Percentiles rank a stretch among this genome's conserved stretches.
Evolutionary conservation across 2,113 vertebrate species (phyloP).

Genomic region (Osmerus eperlanus): DNA sequence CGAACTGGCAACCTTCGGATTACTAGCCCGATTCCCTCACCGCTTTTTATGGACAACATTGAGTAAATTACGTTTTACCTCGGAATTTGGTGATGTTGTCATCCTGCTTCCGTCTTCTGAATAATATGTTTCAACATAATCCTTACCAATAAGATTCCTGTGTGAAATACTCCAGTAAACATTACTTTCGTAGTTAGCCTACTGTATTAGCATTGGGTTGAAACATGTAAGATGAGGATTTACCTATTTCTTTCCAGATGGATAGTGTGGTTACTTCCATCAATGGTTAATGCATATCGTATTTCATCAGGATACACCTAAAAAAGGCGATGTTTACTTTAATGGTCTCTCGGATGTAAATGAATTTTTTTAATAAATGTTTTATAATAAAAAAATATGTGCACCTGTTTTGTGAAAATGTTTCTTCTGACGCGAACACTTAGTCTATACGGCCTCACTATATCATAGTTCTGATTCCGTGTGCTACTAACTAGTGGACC

Average conservation of each 20-base stretch:
- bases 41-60: not conserved
- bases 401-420: slow-evolving; percentile 56
- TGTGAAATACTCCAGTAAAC: not conserved
- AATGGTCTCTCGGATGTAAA: not conserved
- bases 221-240: not conserved
- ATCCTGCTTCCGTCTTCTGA: slow-evolving; percentile 69
- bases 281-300: slow-evolving; percentile 61
- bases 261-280: slow-evolving; percentile 66
- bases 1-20: too few relatives aligned
- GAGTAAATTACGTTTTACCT: slow-evolving; percentile 60
- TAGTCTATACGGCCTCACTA: slow-evolving; percentile 67
- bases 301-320: slow-evolving; percentile 66
- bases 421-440: slow-evolving; percentile 56
- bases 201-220: too few relatives aligned
- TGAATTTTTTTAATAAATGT: not conserved
- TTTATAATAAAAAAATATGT: not conserved
- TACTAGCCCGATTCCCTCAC: too few relatives aligned
- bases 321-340: not conserved
- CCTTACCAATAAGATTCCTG: slow-evolving; percentile 76
- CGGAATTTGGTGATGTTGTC: slow-evolving; percentile 42
- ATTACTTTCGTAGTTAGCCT: not conserved
- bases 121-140: slow-evolving; percentile 78
- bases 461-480: slow-evolving; percentile 60
- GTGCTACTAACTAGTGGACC: slow-evolving; percentile 35
- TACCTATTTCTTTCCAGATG: slow-evolving; percentile 74